Evolutionary conservation across 2,888 invertebrate species (phyloP), one percentile per base, ranked within the genome.

Genomic region (Machimus atricapillus): DNA sequence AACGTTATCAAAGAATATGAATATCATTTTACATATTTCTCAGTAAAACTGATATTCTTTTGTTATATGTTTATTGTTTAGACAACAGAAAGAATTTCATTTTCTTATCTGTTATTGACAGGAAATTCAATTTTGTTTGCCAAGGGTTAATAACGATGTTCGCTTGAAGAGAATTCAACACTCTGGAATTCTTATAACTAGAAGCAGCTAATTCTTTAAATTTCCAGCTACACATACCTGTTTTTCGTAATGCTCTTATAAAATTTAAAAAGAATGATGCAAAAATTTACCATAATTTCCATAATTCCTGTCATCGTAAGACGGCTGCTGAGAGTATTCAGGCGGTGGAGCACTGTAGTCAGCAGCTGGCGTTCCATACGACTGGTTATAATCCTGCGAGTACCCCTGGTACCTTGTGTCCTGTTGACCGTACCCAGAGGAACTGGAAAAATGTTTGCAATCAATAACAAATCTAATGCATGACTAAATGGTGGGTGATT

Each of bases 341-440:
- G 92, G 90, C 79, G 92, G 91, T 0, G 92, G 90, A 88, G 92
- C 89, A 89, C 91, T 92, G 87, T 93, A 93, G 89, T 93, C 92
- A 31, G 92, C 92, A 85, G 92, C 91, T 37, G 92, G 90, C 23
- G 92, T 91, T 16, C 92, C 92, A 88, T 93, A 93, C 86, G 92
- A 91, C 86, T 92, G 92, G 82, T 91, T 93, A 88, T 93, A 93
- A 87, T 93, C 92, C 89, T 92, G 92, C 23, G 92, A 90, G 88
- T 92, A 92, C 16, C 90, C 90, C 87, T 91, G 91, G 91, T 93
- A 93, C 27, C 93, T 91, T 85, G 92, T 91, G 89, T 93, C 92
- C 88, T 90, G 91, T 87, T 91, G 92, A 23, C 90, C 90, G 89
- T 92, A 92, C 3, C 90, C 90, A 78, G 91, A 89, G 27, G 78